Conservation (phyloP, 2,888 invertebrate species). For the Ectropis crepuscularia region DNA sequence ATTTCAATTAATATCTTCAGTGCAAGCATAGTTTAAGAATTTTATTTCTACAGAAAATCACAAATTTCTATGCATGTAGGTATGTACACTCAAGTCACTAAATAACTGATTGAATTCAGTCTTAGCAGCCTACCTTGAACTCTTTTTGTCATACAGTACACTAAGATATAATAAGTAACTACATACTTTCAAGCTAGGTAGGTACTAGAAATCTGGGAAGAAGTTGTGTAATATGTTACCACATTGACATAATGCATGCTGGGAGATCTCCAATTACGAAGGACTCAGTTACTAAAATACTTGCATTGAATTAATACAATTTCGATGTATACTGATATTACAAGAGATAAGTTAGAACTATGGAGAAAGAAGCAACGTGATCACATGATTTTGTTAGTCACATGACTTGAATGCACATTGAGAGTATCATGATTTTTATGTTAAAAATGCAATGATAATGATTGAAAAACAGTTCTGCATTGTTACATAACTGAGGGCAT, state of each 20-base stretch:
- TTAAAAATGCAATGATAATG: conserved; percentile 16
- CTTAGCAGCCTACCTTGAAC: conserved; percentile 25
- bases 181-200: conserved; percentile 34
- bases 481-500: conserved; percentile 82
- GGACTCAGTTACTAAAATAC: neutral
- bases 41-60: neutral
- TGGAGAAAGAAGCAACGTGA: conserved; percentile 42
- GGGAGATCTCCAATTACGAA: neutral
- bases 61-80: neutral
- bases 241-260: conserved; percentile 29
- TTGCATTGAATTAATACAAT: conserved; percentile 2
- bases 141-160: conserved; percentile 5
- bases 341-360: conserved; percentile 17
- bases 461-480: conserved; percentile 59
- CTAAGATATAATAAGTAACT: conserved; percentile 1
- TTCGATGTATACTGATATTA: neutral
- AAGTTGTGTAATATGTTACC: conserved; percentile 66
- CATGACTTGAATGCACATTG: conserved; percentile 62
- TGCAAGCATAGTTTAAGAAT: neutral
- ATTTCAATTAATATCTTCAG: neutral
- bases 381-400: conserved; percentile 75
- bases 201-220: conserved; percentile 45
- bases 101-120: neutral
- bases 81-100: neutral
- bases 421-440: conserved; percentile 2